phyloP scores from a whole-genome alignment of 2,113 vertebrate genomes.

The Hypocryptadius cinnamomeus region DNA sequence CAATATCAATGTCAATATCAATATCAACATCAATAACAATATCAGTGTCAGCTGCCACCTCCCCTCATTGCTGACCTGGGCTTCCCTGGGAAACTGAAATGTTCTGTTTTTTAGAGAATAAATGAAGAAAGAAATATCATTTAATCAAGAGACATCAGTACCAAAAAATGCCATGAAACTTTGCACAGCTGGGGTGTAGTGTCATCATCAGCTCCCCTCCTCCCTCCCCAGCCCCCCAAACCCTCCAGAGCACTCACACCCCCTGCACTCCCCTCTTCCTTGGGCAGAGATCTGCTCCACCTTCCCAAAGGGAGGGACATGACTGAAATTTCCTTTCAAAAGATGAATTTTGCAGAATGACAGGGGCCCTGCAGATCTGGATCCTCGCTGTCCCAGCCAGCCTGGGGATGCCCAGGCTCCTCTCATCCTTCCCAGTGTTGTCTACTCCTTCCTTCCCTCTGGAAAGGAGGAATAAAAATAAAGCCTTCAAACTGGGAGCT shows the following conservation, averaged over 20 bases:
- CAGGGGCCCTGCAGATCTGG: not conserved
- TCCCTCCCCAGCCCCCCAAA: not conserved
- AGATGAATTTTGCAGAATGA: not conserved
- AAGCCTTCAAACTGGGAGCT: not conserved
- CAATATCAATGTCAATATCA: not conserved
- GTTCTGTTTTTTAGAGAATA: not conserved
- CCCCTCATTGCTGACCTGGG: not conserved
- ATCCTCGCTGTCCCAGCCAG: not conserved
- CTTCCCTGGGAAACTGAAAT: not conserved
- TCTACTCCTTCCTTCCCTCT: not conserved
- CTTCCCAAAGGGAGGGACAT: not conserved
- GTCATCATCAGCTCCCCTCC: not conserved
- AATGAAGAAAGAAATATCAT: not conserved
- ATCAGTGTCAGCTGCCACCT: not conserved
- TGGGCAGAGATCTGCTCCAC: not conserved
- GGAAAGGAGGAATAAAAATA: not conserved
- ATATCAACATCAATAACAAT: not conserved
- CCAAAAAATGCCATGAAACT: not conserved
- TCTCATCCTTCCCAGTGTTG: not conserved
- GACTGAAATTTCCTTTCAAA: not conserved
- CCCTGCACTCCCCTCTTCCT: not conserved
- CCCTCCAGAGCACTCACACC: not conserved
- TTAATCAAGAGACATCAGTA: not conserved
- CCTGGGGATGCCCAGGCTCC: not conserved
- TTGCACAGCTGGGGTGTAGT: not conserved